phyloP scores from a whole-genome alignment of 2,797 vertebrate genomes.

The Chrysocyon brachyurus region DNA sequence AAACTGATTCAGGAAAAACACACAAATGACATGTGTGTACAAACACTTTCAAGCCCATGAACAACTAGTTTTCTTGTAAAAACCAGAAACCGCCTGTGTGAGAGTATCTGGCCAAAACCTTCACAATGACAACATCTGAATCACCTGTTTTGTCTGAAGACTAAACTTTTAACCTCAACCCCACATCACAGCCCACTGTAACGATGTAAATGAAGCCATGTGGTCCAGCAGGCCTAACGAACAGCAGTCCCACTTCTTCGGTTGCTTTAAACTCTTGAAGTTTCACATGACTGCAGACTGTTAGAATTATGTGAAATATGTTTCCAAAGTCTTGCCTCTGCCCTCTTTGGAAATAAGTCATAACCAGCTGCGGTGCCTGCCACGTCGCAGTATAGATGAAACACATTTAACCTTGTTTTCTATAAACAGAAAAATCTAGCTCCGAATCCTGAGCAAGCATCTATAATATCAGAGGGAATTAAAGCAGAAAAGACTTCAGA shows the following conservation, averaged over 20 bases:
- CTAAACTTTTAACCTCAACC: conserved; percentile 77
- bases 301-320: conserved; percentile 74
- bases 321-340: conserved; percentile 70
- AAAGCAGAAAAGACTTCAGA: conserved; percentile 15
- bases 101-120: conserved; percentile 14
- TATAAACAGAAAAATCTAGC: conserved; percentile 47
- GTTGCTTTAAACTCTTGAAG: conserved; percentile 64
- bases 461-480: neutral
- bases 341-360: conserved; percentile 70
- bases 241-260: conserved; percentile 45
- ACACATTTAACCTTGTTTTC: conserved; percentile 72
- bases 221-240: conserved; percentile 61
- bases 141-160: conserved; percentile 81
- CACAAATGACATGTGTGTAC: conserved; percentile 36
- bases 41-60: conserved; percentile 65
- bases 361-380: conserved; percentile 60
- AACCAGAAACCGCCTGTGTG: conserved; percentile 46
- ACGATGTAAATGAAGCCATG: conserved; percentile 73
- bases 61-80: conserved; percentile 49
- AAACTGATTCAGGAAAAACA: conserved; percentile 47
- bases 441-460: neutral
- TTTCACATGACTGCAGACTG: conserved; percentile 65
- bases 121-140: conserved; percentile 37
- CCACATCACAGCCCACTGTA: conserved; percentile 16
- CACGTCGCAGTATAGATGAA: conserved; percentile 2